phyloP scores from a whole-genome alignment of 1,140 invertebrate genomes.

The Drosophila orena region DNA sequence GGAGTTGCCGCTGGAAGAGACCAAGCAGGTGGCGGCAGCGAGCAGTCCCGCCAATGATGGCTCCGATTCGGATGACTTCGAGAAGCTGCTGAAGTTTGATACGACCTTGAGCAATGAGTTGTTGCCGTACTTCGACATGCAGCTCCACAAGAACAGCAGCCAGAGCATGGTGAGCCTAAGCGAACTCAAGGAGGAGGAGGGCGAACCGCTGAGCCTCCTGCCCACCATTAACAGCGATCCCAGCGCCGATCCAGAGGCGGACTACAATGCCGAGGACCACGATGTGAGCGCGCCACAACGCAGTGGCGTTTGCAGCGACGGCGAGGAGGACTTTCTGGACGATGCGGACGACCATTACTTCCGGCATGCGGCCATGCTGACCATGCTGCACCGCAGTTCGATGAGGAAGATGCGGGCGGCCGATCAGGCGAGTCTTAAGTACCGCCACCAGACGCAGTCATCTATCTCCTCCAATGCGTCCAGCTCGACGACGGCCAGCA shows the following conservation, averaged over 20 bases:
- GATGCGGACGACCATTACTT: constrained; percentile 80
- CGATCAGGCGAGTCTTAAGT: constrained; percentile 81
- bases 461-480: constrained; percentile 81
- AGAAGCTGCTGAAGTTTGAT: constrained; percentile 80
- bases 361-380: constrained; percentile 79
- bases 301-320: constrained; percentile 72
- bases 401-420: constrained; percentile 85
- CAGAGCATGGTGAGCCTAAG: constrained; percentile 72
- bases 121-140: constrained; percentile 84
- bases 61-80: constrained; percentile 83
- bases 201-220: constrained; percentile 70
- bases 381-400: constrained; percentile 83
- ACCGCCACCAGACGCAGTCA: constrained; percentile 81
- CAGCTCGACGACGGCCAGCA: constrained; percentile 82
- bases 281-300: constrained; percentile 50
- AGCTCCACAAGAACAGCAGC: constrained; percentile 77
- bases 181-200: constrained; percentile 64
- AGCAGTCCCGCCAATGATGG: constrained; percentile 49
- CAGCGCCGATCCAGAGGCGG: constrained; percentile 73
- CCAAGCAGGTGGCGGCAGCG: background rate
- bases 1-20: constrained; percentile 18
- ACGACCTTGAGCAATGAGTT: constrained; percentile 79
- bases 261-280: constrained; percentile 49
- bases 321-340: constrained; percentile 76
- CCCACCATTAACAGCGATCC: constrained; percentile 79